A percentile compares a stretch with the other conserved stretches of the same genome.
phyloP scores from a whole-genome alignment of 2,888 invertebrate genomes.

The Callinectes sapidus region DNA sequence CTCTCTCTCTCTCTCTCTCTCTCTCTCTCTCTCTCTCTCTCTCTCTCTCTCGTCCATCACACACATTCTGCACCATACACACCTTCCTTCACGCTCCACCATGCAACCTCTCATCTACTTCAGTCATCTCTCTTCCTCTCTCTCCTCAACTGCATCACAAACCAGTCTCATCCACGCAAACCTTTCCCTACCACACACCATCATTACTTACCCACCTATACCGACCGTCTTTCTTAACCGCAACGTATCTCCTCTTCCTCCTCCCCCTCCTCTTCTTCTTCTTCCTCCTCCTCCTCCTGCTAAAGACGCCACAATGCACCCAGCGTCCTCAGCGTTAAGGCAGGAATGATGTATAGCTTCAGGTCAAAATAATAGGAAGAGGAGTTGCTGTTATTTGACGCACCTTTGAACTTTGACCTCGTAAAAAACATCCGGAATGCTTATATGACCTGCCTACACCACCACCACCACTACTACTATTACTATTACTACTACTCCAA shows the following conservation, averaged over 20 bases:
- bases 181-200: not conserved
- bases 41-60: not conserved
- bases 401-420: constrained; percentile 11
- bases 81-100: not conserved
- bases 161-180: not conserved
- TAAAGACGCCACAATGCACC: not conserved
- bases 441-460: not conserved
- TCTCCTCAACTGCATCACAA: not conserved
- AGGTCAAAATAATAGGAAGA: constrained; percentile 2
- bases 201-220: not conserved
- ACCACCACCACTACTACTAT: not conserved
- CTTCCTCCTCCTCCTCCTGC: not conserved
- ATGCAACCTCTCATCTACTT: constrained; percentile 10
- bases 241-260: not conserved
- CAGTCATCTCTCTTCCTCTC: not conserved
- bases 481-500: not conserved
- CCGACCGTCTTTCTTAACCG: not conserved
- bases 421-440: not conserved
- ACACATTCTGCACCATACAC: not conserved
- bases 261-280: not conserved
- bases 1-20: not conserved
- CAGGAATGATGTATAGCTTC: constrained; percentile 9
- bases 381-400: not conserved
- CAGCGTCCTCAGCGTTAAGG: not conserved
- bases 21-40: not conserved